A percentile compares a stretch with the other conserved stretches of the same genome.
Conservation (phyloP, 2,797 vertebrate species). For the Pogoniulus pusillus region DNA sequence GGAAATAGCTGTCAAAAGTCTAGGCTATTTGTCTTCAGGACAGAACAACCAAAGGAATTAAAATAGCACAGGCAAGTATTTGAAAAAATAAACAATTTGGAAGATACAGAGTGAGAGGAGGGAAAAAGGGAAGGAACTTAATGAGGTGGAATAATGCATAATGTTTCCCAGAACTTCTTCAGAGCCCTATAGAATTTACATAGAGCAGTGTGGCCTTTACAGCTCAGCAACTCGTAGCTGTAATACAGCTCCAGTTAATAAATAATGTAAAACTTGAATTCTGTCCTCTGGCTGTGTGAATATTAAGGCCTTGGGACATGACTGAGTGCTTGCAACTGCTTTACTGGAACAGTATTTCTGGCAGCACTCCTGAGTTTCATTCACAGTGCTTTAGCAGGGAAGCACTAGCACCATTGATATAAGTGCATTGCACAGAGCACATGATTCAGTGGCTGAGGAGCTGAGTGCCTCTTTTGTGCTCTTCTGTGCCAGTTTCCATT, state of each 20-base stretch:
- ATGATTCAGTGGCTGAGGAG: background rate
- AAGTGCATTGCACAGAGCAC: background rate
- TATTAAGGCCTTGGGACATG: background rate
- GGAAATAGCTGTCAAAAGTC: slow-evolving; percentile 18
- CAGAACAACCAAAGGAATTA: background rate
- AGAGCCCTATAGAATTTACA: background rate
- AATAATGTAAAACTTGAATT: background rate
- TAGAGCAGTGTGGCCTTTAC: background rate
- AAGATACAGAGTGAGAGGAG: background rate
- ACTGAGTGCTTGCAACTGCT: background rate
- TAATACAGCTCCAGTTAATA: background rate
- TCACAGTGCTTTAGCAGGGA: background rate
- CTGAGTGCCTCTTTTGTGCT: background rate
- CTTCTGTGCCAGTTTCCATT: background rate
- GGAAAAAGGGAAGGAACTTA: background rate
- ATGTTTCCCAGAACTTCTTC: background rate
- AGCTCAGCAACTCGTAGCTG: background rate
- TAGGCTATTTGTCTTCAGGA: background rate
- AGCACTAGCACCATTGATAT: background rate
- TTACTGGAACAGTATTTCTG: background rate
- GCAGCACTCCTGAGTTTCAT: background rate
- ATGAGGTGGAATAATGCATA: background rate
- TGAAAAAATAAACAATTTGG: background rate
- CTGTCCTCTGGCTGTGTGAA: background rate
- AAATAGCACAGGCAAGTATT: background rate